Evolutionary conservation across 2,113 vertebrate species (phyloP).

Genomic region (Myotis davidii): DNA sequence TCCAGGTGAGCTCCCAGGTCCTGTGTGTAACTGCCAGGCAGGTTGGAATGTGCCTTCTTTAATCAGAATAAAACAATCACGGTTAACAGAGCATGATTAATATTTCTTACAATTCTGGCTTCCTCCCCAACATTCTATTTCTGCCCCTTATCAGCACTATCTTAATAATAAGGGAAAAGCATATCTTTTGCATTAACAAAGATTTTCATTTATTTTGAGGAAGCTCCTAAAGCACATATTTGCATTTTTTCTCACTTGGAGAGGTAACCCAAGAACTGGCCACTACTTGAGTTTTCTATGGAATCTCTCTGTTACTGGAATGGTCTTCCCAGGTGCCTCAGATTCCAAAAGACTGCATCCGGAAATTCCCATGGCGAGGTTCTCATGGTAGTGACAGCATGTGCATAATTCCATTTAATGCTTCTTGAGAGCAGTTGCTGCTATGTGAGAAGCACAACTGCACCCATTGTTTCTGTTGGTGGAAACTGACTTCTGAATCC

Average conservation of each 20-base stretch:
- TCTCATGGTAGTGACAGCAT: neutral
- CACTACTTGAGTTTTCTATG: neutral
- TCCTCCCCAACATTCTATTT: no score
- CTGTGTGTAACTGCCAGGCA: no score
- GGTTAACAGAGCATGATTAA: no score
- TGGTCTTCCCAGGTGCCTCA: neutral
- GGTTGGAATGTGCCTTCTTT: no score
- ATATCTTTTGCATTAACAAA: neutral
- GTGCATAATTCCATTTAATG: neutral
- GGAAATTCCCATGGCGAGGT: neutral
- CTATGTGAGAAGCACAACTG: neutral
- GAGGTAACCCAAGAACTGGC: neutral
- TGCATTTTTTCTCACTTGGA: slow-evolving; percentile 32
- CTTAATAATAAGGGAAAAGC: neutral
- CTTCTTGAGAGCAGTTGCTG: neutral
- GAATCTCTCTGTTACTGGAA: slow-evolving; percentile 10
- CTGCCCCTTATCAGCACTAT: neutral
- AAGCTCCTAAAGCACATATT: neutral
- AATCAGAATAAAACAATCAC: no score
- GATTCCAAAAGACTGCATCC: neutral
- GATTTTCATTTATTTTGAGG: neutral
- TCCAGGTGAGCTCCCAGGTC: no score
- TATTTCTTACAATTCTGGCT: no score
- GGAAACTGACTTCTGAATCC: slow-evolving; percentile 37
- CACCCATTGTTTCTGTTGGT: slow-evolving; percentile 17